phyloP scores from a whole-genome alignment of 2,113 vertebrate species.

The Oxygymnocypris stewartii region DNA sequence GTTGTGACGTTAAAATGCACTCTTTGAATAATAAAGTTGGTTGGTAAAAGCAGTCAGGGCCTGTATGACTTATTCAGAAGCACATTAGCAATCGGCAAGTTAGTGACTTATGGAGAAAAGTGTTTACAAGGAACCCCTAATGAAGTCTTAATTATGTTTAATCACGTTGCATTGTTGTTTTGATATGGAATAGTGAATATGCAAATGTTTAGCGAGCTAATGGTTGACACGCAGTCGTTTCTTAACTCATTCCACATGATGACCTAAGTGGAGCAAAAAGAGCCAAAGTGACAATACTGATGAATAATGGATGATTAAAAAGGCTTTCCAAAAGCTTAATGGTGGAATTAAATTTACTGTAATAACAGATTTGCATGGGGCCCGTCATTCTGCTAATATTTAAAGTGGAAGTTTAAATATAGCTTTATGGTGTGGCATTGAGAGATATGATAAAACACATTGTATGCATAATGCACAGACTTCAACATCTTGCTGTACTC shows the following conservation, averaged over 20 bases:
- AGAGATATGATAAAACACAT: slow-evolving; percentile 62
- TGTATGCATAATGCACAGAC: slow-evolving; percentile 43
- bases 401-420: slow-evolving; percentile 75
- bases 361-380: slow-evolving; percentile 73
- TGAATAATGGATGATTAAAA: slow-evolving; percentile 79
- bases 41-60: slow-evolving; percentile 44
- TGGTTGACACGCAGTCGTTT: slow-evolving; percentile 7
- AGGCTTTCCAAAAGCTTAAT: slow-evolving; percentile 75
- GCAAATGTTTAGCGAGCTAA: slow-evolving; percentile 24
- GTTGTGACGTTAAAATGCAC: slow-evolving; percentile 24
- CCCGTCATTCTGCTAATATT: slow-evolving; percentile 65
- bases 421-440: slow-evolving; percentile 68
- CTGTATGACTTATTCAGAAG: slow-evolving; percentile 45
- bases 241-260: slow-evolving; percentile 51
- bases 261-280: slow-evolving; percentile 75
- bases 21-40: slow-evolving; percentile 46
- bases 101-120: slow-evolving; percentile 38
- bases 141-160: slow-evolving; percentile 42
- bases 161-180: slow-evolving; percentile 28
- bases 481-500: background rate
- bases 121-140: slow-evolving; percentile 38
- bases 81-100: slow-evolving; percentile 46
- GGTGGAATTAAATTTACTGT: slow-evolving; percentile 68
- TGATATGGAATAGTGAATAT: slow-evolving; percentile 29
- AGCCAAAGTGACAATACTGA: slow-evolving; percentile 72